A percentile compares a stretch with the other conserved stretches of the same genome.
Conservation (phyloP, 1,140 invertebrate genomes). For the Araneus ventricosus region DNA sequence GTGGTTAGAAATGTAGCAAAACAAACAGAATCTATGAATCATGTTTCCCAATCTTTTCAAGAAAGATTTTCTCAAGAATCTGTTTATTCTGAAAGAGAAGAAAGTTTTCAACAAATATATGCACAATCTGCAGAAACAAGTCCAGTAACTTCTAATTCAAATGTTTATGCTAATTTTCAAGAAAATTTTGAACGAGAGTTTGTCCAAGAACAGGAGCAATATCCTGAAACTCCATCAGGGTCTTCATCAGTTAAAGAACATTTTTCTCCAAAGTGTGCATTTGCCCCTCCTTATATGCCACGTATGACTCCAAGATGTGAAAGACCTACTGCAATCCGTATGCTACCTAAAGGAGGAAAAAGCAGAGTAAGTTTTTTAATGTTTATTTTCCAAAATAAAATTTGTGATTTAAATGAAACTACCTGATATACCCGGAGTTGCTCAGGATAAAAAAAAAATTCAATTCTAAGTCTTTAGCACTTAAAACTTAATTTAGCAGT, state of each 20-base stretch:
- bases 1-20: conserved; percentile 2
- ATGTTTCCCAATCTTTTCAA: conserved; percentile 38
- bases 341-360: conserved; percentile 79
- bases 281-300: conserved; percentile 61
- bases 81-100: conserved; percentile 53
- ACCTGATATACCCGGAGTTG: no score
- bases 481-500: no score
- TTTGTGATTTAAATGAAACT: neutral
- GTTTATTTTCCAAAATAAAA: conserved; percentile 2
- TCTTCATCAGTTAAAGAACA: conserved; percentile 53
- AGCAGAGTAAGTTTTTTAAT: conserved; percentile 74
- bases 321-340: conserved; percentile 59
- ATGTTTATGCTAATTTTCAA: conserved; percentile 37
- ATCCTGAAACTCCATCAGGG: conserved; percentile 37
- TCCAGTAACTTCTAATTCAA: conserved; percentile 39
- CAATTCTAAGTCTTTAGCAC: no score
- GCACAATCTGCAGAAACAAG: conserved; percentile 50
- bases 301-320: conserved; percentile 50
- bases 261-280: conserved; percentile 67
- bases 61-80: conserved; percentile 58
- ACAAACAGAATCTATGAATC: conserved; percentile 53
- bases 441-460: no score
- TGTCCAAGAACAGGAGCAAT: conserved; percentile 29
- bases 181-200: conserved; percentile 60
- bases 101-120: conserved; percentile 25